Conservation (phyloP, 23 tunicate species). For the Styela plicata region DNA sequence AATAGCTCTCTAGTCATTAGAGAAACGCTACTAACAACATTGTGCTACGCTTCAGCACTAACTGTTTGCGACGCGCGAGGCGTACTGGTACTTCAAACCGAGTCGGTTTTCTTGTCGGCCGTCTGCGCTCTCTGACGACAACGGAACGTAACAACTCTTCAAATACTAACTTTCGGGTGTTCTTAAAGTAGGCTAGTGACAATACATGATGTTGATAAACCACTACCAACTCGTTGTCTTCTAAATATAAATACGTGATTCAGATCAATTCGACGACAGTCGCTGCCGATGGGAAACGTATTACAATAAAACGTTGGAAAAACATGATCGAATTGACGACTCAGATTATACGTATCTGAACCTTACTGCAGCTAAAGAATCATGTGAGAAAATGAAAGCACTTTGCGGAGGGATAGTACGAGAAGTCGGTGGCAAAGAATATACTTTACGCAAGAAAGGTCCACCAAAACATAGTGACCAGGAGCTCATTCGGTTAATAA, state of each 20-base stretch:
- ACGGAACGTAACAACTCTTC: too few species aligned
- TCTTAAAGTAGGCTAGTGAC: too few species aligned
- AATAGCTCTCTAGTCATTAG: too few species aligned
- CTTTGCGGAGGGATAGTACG: slow-evolving; percentile 40
- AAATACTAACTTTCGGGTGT: too few species aligned
- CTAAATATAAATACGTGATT: background rate
- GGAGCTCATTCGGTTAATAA: slow-evolving; percentile 21
- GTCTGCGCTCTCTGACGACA: too few species aligned
- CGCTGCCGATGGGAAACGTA: slow-evolving; percentile 38
- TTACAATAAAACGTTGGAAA: slow-evolving; percentile 12
- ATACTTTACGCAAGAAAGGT: slow-evolving; percentile 22
- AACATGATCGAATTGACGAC: slow-evolving; percentile 20
- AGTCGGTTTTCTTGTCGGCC: too few species aligned
- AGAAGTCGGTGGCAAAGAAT: slow-evolving; percentile 16
- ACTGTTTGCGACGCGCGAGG: too few species aligned
- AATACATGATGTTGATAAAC: too few species aligned
- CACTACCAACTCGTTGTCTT: too few species aligned
- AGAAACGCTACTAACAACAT: too few species aligned
- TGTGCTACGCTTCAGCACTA: too few species aligned
- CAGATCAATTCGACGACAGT: slow-evolving; percentile 3
- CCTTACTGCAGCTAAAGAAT: slow-evolving; percentile 23
- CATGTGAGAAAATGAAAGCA: slow-evolving; percentile 22
- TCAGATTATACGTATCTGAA: slow-evolving; percentile 8
- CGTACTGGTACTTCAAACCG: too few species aligned
- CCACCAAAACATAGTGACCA: slow-evolving; percentile 40